Conservation (phyloP, 2,888 invertebrate genomes). For the Pseudococcus jackbeardsleyi region DNA sequence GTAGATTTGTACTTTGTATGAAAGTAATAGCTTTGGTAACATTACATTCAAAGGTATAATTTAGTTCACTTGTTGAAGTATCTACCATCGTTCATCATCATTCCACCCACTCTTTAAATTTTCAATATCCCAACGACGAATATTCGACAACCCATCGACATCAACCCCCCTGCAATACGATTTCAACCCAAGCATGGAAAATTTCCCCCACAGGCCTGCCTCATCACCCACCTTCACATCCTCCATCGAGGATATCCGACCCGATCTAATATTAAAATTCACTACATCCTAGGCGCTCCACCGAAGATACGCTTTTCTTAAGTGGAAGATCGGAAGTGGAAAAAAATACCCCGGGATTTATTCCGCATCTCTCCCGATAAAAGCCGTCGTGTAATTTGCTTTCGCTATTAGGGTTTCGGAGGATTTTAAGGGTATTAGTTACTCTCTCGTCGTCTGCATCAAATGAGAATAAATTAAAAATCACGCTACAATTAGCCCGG, state of each 20-base stretch:
- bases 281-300: background rate
- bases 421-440: slow-evolving; percentile 53
- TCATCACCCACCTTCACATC: too few species aligned
- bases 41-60: background rate
- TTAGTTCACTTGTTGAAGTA: background rate
- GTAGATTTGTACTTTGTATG: too few species aligned
- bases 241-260: too few species aligned
- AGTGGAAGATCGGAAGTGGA: slow-evolving; percentile 40
- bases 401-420: slow-evolving; percentile 46
- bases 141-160: background rate
- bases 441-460: slow-evolving; percentile 33
- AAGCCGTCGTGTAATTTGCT: slow-evolving; percentile 50
- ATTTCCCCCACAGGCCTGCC: too few species aligned
- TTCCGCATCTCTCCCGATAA: slow-evolving; percentile 25
- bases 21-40: too few species aligned
- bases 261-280: slow-evolving; percentile 41
- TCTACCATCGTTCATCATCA: background rate
- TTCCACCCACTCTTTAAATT: background rate
- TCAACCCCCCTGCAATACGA: too few species aligned
- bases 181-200: too few species aligned
- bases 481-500: slow-evolving; percentile 48
- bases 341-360: slow-evolving; percentile 42
- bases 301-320: background rate
- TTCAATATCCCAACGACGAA: background rate
- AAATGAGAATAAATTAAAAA: slow-evolving; percentile 52